Conservation (phyloP, 1,140 invertebrate species). For the Diploscapter pachys region DNA sequence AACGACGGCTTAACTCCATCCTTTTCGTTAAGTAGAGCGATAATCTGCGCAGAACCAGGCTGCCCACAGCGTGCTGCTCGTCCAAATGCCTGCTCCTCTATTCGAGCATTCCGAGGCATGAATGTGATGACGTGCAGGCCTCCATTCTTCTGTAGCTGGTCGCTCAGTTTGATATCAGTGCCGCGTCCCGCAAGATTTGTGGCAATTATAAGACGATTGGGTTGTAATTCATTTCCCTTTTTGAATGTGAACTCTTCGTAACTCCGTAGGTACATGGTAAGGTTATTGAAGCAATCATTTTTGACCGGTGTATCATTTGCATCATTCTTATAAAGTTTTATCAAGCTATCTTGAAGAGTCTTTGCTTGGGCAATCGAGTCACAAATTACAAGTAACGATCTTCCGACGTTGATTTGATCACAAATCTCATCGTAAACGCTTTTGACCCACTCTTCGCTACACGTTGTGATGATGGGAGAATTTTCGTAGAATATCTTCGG, state of each 20-base stretch:
- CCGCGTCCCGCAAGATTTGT: slow-evolving; percentile 61
- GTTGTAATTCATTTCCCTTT: neutral
- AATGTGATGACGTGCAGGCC: slow-evolving; percentile 60
- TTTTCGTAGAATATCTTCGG: slow-evolving; percentile 17
- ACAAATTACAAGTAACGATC: slow-evolving; percentile 16
- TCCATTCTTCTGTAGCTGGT: slow-evolving; percentile 47
- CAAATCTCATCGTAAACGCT: slow-evolving; percentile 5
- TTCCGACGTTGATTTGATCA: neutral
- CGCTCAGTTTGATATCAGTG: slow-evolving; percentile 58
- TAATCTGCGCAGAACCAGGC: slow-evolving; percentile 30
- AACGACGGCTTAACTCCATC: neutral
- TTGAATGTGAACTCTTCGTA: slow-evolving; percentile 4
- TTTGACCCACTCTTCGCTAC: slow-evolving; percentile 6
- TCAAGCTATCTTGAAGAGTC: slow-evolving; percentile 6
- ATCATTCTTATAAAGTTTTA: too few species aligned
- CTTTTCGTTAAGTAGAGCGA: slow-evolving; percentile 12
- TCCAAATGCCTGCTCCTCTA: slow-evolving; percentile 60
- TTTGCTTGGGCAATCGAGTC: slow-evolving; percentile 9
- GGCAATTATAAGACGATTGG: slow-evolving; percentile 43
- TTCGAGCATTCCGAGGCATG: slow-evolving; percentile 56
- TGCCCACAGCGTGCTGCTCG: slow-evolving; percentile 58
- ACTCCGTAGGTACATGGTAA: slow-evolving; percentile 3
- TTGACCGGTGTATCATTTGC: neutral
- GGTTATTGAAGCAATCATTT: neutral
- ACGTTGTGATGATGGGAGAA: neutral